A percentile compares a stretch with the other conserved stretches of the same genome.
These are phyloP conservation scores for Amblyteles armatorius DNA, from an alignment of 2,888 invertebrate genomes.

Conservation along the genomic window DNA sequence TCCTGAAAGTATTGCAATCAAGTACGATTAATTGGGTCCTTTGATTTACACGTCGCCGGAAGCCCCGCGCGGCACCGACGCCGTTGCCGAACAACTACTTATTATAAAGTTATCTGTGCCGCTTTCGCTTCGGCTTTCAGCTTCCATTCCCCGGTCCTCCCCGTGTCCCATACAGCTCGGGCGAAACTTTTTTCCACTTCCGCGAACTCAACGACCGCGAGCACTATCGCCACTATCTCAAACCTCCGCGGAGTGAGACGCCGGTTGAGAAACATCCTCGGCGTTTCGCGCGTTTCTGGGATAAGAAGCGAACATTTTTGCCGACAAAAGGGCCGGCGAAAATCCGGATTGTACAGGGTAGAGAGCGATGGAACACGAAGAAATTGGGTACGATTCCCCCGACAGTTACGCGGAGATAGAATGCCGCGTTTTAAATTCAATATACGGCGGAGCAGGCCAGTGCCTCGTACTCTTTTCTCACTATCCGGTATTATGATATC, in stretches of 20 bases:
- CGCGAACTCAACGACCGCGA: constrained; percentile 31
- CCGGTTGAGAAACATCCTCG: background rate
- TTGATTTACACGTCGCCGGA: constrained; percentile 75
- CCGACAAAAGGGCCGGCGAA: constrained; percentile 22
- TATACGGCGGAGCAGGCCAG: constrained; percentile 33
- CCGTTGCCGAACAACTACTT: constrained; percentile 60
- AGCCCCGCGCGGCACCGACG: constrained; percentile 21
- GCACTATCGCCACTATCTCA: constrained; percentile 26
- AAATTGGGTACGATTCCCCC: background rate
- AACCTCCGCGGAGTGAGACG: constrained; percentile 2
- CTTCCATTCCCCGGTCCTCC: constrained; percentile 24
- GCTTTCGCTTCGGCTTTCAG: constrained; percentile 28
- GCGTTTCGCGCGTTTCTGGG: background rate
- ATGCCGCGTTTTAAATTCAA: constrained; percentile 56
- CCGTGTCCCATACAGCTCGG: background rate
- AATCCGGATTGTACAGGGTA: background rate
- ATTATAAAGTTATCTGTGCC: constrained; percentile 68
- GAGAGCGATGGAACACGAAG: background rate
- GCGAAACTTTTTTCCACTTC: constrained; percentile 26
- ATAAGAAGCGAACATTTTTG: constrained; percentile 10
- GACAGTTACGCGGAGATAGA: constrained; percentile 8
- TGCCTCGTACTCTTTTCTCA: background rate
- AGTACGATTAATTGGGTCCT: constrained; percentile 78
- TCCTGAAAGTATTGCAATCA: constrained; percentile 77
- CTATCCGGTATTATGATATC: constrained; percentile 48